A percentile compares a stretch with the other conserved stretches of the same genome.
Conservation (phyloP, 1,140 invertebrate genomes). For the Acyrthosiphon pisum region DNA sequence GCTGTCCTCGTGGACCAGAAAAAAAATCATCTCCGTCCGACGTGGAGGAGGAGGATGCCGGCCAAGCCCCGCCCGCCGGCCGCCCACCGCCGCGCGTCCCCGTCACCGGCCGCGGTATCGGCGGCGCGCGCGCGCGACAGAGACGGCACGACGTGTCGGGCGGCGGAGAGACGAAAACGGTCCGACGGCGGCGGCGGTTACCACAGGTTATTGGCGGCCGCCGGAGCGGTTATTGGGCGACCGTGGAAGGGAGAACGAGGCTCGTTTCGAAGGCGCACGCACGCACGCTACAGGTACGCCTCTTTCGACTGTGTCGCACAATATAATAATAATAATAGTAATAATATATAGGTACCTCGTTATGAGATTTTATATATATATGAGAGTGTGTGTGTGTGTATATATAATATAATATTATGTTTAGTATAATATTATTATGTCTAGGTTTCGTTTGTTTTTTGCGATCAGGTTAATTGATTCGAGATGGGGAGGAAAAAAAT, state of each 20-base stretch:
- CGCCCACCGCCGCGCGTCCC: not conserved
- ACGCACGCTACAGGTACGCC: not conserved
- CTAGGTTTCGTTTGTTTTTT: not conserved
- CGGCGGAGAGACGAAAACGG: not conserved
- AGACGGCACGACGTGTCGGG: not conserved
- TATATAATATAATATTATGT: not conserved
- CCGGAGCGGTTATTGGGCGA: slow-evolving; percentile 20
- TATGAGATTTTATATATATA: not conserved
- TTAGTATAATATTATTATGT: not conserved
- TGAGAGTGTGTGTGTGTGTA: not conserved
- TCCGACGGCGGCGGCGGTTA: not conserved
- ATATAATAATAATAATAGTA: not conserved
- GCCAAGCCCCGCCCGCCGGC: not conserved
- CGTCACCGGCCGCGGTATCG: not conserved
- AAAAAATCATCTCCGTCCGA: not conserved
- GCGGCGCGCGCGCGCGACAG: not conserved
- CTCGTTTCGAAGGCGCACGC: not conserved
- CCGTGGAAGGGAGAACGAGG: not conserved
- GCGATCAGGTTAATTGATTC: too few species aligned
- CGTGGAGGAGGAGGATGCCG: not conserved
- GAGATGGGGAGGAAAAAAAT: not conserved
- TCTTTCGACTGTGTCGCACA: not conserved
- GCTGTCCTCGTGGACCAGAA: slow-evolving; percentile 20
- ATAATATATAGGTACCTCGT: not conserved
- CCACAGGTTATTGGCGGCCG: slow-evolving; percentile 25